Base-by-base conservation (phyloP, 2,797 vertebrate genomes). In the Percopsis omiscomaycus region DNA sequence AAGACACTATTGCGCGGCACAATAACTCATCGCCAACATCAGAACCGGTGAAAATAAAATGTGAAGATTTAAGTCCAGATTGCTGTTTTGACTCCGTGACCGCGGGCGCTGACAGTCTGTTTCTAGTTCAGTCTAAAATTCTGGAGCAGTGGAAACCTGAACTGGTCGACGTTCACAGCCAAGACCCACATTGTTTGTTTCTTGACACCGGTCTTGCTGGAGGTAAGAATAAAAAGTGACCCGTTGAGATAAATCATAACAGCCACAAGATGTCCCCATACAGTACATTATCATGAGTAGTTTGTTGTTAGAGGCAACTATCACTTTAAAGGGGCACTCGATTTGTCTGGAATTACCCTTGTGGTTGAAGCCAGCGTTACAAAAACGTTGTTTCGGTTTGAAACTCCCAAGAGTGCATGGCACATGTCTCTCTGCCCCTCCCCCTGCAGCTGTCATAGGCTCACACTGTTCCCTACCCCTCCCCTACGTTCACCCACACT, bases 81-180 rank as follows among this genome's bases (percentile, higher is more conserved):
- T 79, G 66, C 44, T 73, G 75, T 66, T 79, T 84, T 14, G 80
- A 81, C 16, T 58, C 71, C 0, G 57, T 80, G 14, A 82, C 82
- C 63, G 70, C 79, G 58, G 80, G 65, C 50, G 30, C 66, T 0
- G 85, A 88, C 46, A 78, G 66, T n/a, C 67, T 89, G 52, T 81
- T 83, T 11, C 61, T 56, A 1, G 85, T 70, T 59, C 87, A 88
- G 70, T 86, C 86, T 56, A 75, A 83, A 68, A 77, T 90, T 68
- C 55, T 89, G 64, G 86, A 87, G 50, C 84, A 88, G 54, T 91
- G 90, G 90, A 85, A 80, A 30, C 82, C 84, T 52, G 86, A 88
- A 37, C 64, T 56, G 2, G 64, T 61, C 28, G 65, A 85, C 42
- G 13, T 60, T 54, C 66, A 75, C 48, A 74, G 48, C 55, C 62